Percentiles rank a stretch among this genome's conserved stretches.
phyloP scores from a whole-genome alignment of 2,888 invertebrate species.

The Serrognathus titanus region DNA sequence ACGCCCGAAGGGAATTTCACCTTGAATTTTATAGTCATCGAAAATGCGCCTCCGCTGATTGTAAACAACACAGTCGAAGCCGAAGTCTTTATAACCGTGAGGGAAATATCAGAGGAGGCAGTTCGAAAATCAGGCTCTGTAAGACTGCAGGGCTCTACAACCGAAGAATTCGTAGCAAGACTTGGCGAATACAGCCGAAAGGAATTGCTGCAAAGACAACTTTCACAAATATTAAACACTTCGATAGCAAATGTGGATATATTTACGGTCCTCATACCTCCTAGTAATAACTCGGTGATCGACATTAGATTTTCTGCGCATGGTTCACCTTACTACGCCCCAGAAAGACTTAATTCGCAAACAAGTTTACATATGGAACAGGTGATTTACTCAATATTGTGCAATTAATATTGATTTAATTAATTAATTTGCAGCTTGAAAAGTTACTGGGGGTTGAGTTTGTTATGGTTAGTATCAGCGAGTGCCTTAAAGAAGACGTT shows the following conservation, averaged over 20 bases:
- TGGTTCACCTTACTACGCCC: conserved; percentile 88
- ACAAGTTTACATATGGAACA: conserved; percentile 68
- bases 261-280: conserved; percentile 81
- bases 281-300: conserved; percentile 60
- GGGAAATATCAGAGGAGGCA: conserved; percentile 86
- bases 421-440: conserved; percentile 55
- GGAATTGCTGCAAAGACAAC: conserved; percentile 57
- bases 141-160: conserved; percentile 74
- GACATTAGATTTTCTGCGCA: conserved; percentile 92
- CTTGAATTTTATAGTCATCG: conserved; percentile 71
- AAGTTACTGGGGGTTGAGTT: conserved; percentile 69
- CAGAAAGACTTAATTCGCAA: conserved; percentile 84
- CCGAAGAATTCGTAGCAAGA: conserved; percentile 77
- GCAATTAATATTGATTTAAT: conserved; percentile 18
- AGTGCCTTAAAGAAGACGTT: conserved; percentile 75
- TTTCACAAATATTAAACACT: conserved; percentile 73
- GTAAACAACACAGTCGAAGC: conserved; percentile 72
- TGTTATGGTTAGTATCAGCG: conserved; percentile 87
- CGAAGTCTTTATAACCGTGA: conserved; percentile 81
- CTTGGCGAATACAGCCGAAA: conserved; percentile 65
- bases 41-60: conserved; percentile 59
- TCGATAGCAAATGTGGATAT: conserved; percentile 84
- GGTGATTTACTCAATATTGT: conserved; percentile 42
- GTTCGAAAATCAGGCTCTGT: conserved; percentile 91
- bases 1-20: conserved; percentile 73